Base-by-base conservation (phyloP, 2,797 vertebrate species). In the Amazona ochrocephala region DNA sequence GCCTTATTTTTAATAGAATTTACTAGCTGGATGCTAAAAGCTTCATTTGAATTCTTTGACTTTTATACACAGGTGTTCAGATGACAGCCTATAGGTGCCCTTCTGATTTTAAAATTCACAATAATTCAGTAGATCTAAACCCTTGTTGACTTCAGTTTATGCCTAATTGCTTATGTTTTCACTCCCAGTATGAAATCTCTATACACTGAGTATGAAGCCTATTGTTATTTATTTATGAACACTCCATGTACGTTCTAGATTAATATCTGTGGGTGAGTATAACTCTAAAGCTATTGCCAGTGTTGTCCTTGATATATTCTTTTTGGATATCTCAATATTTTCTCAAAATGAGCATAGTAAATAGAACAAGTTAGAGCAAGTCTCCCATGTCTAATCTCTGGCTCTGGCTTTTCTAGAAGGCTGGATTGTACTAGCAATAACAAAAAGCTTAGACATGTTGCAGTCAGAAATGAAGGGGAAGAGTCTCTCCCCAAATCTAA, bases 341-440 rank as follows among this genome's bases (percentile, higher is more conserved):
- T 94, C 60, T 95, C 71, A 89, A 80, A 80, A 3, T 24, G 60
- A 91, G 23, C 79, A 92, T 89, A 27, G 60, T 67, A 95, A 96
- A 95, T 61, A 93, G 37, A 85, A 68, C 90, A 96, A 94, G 94
- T 82, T 50, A 34, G 27, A 93, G 50, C 93, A 95, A 94, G 83
- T 81, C 19, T 90, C 34, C 30, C 19, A 7, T 51, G 15, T 39
- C 84, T 94, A 95, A 75, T 77, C 64, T 78, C 47, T 70, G 65
- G 61, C 86, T 94, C 60, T 81, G 53, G 23, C 58, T 92, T 91
- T 96, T 90, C 68, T 51, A n/a, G 64, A 77, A 79, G 37, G 24
- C 42, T 70, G 60, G n/a, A 34, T 84, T 87, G 13, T 64, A 74
- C 26, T 44, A 81, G n/a, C 13, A 80, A 16, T 80, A 64, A 90